A percentile compares a stretch with the other conserved stretches of the same genome.
Evolutionary conservation across 2,797 vertebrate genomes (phyloP).

Genomic region (Orientallactaga sibirica): DNA sequence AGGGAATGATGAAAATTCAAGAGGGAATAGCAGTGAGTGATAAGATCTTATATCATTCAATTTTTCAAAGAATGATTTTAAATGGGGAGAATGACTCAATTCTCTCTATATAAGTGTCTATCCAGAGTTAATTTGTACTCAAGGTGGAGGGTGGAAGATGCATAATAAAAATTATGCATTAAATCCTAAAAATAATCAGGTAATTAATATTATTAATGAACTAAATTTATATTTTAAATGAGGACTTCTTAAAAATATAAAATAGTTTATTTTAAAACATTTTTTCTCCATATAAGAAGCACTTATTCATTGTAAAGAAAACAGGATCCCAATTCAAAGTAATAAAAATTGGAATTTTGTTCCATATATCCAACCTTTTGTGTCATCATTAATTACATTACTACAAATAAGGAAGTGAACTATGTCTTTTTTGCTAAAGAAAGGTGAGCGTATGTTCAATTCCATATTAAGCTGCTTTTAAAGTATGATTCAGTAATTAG

Average conservation of each 20-base stretch:
- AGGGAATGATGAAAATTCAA: not conserved
- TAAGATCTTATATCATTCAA: not conserved
- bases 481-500: not conserved
- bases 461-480: not conserved
- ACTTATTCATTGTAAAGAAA: slow-evolving; percentile 27
- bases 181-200: not conserved
- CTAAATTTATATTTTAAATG: slow-evolving; percentile 49
- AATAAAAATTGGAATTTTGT: not conserved
- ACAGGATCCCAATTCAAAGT: not conserved
- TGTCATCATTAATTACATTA: not conserved
- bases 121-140: not conserved
- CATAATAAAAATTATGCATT: not conserved
- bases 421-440: not conserved
- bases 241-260: slow-evolving; percentile 12
- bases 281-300: not conserved
- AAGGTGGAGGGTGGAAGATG: not conserved
- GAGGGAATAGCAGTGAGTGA: not conserved
- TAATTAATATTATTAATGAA: not conserved
- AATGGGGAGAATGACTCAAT: not conserved
- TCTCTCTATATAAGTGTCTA: slow-evolving; percentile 1
- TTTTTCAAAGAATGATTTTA: slow-evolving; percentile 11
- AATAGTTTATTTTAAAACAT: not conserved
- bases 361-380: not conserved
- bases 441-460: not conserved
- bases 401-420: not conserved